These are phyloP conservation scores for Orius insidiosus DNA, from an alignment of 1,140 invertebrate species.

Conservation along the genomic window DNA sequence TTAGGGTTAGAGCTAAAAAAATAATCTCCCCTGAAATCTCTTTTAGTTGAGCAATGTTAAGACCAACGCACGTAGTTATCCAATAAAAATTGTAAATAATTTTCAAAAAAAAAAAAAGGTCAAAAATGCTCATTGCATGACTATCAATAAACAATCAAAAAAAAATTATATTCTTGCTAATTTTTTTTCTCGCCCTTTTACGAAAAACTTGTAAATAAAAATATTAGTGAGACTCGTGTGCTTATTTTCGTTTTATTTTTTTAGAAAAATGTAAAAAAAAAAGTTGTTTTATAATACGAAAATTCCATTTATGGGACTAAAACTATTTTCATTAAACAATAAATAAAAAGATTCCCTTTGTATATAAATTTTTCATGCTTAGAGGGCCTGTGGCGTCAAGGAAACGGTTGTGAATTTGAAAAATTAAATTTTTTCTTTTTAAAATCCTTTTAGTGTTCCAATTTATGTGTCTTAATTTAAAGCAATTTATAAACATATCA, in stretches of 20 bases:
- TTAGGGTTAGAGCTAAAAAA: background rate
- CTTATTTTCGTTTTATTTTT: background rate
- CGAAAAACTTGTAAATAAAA: too few species aligned
- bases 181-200: background rate
- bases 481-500: background rate
- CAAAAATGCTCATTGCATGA: background rate
- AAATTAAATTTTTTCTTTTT: too few species aligned
- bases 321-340: too few species aligned
- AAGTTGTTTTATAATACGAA: constrained; percentile 1
- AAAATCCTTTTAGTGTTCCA: too few species aligned
- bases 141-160: constrained; percentile 8
- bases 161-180: background rate
- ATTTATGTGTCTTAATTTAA: too few species aligned
- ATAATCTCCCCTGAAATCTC: background rate
- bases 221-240: background rate
- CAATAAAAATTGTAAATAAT: background rate
- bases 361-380: too few species aligned
- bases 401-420: too few species aligned
- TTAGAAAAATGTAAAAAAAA: too few species aligned
- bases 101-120: background rate
- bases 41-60: constrained; percentile 13
- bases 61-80: constrained; percentile 14
- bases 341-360: too few species aligned
- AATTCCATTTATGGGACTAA: too few species aligned
- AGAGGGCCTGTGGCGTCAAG: too few species aligned